Evolutionary conservation across 2,797 vertebrate genomes (phyloP).

Genomic region (Oceanodroma leucorhoa): DNA sequence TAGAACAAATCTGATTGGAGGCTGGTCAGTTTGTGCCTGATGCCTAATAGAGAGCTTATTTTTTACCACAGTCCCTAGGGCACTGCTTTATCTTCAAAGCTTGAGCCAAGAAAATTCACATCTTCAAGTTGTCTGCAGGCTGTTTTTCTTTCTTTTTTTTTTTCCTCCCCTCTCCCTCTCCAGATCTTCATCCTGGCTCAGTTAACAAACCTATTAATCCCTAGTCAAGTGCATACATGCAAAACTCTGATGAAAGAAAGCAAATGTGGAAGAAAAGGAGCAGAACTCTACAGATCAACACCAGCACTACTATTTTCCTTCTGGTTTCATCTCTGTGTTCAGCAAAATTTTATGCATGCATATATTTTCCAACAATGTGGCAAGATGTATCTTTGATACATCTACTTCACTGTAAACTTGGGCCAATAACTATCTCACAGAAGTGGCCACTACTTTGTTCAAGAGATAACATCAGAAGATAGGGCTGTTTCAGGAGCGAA

Average conservation of each 20-base stretch:
- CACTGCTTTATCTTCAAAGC: conserved; percentile 64
- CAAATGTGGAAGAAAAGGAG: conserved; percentile 33
- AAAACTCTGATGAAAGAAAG: conserved; percentile 53
- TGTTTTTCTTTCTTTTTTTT: conserved; percentile 1
- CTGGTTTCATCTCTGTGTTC: neutral
- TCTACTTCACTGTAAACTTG: neutral
- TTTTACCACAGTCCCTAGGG: conserved; percentile 55
- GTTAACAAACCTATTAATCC: conserved; percentile 66
- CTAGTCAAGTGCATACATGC: conserved; percentile 73
- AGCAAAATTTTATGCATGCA: neutral
- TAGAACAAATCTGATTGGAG: conserved; percentile 54
- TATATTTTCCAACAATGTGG: neutral
- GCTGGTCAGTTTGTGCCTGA: conserved; percentile 43
- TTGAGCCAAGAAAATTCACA: conserved; percentile 56
- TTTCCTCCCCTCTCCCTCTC: neutral
- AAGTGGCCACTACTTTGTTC: neutral
- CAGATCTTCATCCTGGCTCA: conserved; percentile 59
- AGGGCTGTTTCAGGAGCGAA: neutral
- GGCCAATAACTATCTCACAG: neutral
- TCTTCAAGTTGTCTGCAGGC: conserved; percentile 60
- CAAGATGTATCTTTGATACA: neutral
- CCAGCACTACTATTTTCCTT: neutral
- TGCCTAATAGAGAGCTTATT: conserved; percentile 55
- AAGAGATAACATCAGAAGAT: neutral
- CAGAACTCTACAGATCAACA: conserved; percentile 6